Conservation (phyloP, 2,888 invertebrate species). For the Melitaea athalia region DNA sequence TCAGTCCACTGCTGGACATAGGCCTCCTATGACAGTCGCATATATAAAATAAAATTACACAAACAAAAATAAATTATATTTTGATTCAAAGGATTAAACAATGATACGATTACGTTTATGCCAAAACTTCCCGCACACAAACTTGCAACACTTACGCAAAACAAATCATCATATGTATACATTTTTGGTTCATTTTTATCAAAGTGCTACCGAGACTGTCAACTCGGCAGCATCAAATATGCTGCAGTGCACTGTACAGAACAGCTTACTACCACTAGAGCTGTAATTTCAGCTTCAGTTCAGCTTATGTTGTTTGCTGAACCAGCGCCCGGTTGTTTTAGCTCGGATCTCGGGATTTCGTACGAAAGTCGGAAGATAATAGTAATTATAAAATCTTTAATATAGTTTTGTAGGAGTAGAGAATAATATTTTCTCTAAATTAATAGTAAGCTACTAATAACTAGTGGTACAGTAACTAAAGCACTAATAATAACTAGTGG, state of each 20-base stretch:
- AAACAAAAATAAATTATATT: no score
- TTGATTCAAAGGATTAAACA: neutral
- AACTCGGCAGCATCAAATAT: constrained; percentile 31
- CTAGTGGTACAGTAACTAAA: no score
- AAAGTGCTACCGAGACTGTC: constrained; percentile 9
- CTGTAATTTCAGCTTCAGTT: constrained; percentile 41
- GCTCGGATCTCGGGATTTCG: constrained; percentile 34
- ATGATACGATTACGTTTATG: neutral
- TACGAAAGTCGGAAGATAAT: constrained; percentile 30
- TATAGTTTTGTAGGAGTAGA: neutral
- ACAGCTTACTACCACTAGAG: constrained; percentile 19
- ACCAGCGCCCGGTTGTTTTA: constrained; percentile 39
- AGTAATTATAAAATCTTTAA: constrained; percentile 1
- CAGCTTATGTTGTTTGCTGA: constrained; percentile 40
- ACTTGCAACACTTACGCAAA: neutral
- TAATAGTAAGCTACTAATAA: no score
- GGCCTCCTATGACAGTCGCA: no score
- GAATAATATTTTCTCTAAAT: no score
- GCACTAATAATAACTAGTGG: no score
- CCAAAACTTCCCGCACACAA: neutral
- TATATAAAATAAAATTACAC: no score
- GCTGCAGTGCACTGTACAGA: constrained; percentile 17
- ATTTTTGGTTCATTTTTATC: constrained; percentile 7
- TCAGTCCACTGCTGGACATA: no score
- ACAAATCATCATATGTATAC: neutral